Percentiles rank a stretch among this genome's conserved stretches.
These are phyloP conservation scores for Alloscopus bannaensis DNA, from an alignment of 2,888 invertebrate species.

Conservation along the genomic window DNA sequence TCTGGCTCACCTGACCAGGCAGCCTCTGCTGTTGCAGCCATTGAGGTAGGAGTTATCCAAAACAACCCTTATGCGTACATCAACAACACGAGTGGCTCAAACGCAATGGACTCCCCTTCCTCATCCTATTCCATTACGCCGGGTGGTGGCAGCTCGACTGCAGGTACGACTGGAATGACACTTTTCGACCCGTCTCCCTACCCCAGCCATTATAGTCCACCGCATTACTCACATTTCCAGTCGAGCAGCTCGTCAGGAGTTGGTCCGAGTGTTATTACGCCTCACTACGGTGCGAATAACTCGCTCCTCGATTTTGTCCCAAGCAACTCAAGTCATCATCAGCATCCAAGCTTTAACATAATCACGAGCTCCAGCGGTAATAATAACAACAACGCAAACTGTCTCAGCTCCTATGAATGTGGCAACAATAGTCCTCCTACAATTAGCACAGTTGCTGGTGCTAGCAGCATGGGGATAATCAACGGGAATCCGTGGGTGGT, in stretches of 20 bases:
- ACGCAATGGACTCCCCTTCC: slow-evolving; percentile 44
- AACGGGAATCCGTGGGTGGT: slow-evolving; percentile 47
- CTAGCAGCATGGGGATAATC: slow-evolving; percentile 14
- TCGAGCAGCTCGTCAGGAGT: slow-evolving; percentile 22
- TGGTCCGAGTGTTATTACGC: slow-evolving; percentile 37
- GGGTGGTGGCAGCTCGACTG: slow-evolving; percentile 23
- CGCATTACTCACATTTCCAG: slow-evolving; percentile 46
- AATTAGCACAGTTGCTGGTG: slow-evolving; percentile 9
- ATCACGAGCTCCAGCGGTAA: slow-evolving; percentile 9
- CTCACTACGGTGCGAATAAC: slow-evolving; percentile 26
- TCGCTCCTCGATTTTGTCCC: slow-evolving; percentile 36
- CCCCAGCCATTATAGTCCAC: slow-evolving; percentile 60
- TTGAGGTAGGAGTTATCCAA: slow-evolving; percentile 71
- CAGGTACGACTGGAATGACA: slow-evolving; percentile 40
- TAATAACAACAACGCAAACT: slow-evolving; percentile 14
- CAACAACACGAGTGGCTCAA: slow-evolving; percentile 37
- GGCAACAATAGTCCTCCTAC: slow-evolving; percentile 29
- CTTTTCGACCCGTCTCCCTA: slow-evolving; percentile 50
- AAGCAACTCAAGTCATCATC: slow-evolving; percentile 13
- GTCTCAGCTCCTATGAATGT: slow-evolving; percentile 37
- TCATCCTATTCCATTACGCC: slow-evolving; percentile 39
- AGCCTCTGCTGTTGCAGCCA: slow-evolving; percentile 49
- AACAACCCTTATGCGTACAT: slow-evolving; percentile 69
- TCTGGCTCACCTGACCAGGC: slow-evolving; percentile 56
- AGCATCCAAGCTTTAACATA: slow-evolving; percentile 26